Evolutionary conservation across 2,113 vertebrate species (phyloP), one percentile per base, ranked within the genome.

Genomic region (Chaetops frenatus): DNA sequence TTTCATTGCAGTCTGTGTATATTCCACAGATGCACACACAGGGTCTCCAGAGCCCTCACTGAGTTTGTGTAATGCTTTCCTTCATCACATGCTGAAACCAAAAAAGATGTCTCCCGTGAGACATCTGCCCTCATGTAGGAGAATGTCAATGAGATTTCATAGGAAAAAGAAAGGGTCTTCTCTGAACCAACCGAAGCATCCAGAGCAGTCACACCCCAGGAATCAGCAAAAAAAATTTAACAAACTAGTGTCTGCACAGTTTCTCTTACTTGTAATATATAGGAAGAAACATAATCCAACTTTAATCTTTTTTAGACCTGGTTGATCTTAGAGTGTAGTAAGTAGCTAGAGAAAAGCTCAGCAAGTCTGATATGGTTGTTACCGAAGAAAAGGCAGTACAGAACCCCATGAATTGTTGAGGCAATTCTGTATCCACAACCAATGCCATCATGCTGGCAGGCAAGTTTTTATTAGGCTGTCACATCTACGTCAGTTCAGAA

Each of bases 391-490:
- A 95, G 90, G 65, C 76, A 35, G 65, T 61, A 61, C 36, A 90
- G 72, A 86, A 79, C 80, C n/a, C 69, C 3, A 0, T 15, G 86
- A 90, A 81, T 67, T 81, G n/a, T 71, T 0, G 0, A 95, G 61
- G 53, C 36, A 94, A 74, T 74, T 84, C 83, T 69, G 82, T 38
- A 90, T 65, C 92, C 86, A 84, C 72, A 94, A 92, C 83, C 76
- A 93, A 70, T 44, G 88, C 47, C 84, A 69, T 80, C 78, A 67
- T 54, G 76, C 91, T 94, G 87, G 67, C 85, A 96, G 58, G 66
- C 82, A 81, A 45, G 64, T 81, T 92, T 96, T 92, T 96, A 70
- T 95, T 90, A 80, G 87, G 76, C 85, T 96, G 93, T 90, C 90
- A 93, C 18, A 2, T 81, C 60, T 93, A 94, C 21, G 1, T 90